These are phyloP conservation scores for Endomychus coccineus DNA, from an alignment of 2,888 invertebrate species.

Conservation along the genomic window DNA sequence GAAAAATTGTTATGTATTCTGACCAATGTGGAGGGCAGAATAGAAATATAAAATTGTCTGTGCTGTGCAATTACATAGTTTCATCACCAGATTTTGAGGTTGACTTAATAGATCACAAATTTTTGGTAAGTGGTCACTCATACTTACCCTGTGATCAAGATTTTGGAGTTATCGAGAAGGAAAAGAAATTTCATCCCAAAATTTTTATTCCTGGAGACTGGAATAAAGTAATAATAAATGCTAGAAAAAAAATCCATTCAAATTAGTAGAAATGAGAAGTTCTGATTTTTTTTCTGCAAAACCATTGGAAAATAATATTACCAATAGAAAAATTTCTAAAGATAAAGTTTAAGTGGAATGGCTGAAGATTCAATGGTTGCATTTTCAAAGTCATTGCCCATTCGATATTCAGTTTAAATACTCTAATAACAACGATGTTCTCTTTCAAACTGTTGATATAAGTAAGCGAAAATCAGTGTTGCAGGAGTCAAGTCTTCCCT, in stretches of 20 bases:
- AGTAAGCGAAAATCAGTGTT: slow-evolving; percentile 8
- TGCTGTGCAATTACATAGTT: slow-evolving; percentile 22
- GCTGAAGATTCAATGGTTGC: slow-evolving; percentile 20
- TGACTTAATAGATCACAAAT: slow-evolving; percentile 19
- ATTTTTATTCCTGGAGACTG: slow-evolving; percentile 13
- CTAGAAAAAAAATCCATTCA: slow-evolving; percentile 12
- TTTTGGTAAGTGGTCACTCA: slow-evolving; percentile 19
- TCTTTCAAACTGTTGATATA: slow-evolving; percentile 4
- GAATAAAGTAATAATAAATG: slow-evolving; percentile 9
- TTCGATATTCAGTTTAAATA: slow-evolving; percentile 5
- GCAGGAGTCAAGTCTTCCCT: slow-evolving; percentile 3
- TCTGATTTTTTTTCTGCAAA: slow-evolving; percentile 14
- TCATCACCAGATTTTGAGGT: slow-evolving; percentile 17
- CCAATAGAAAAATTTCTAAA: slow-evolving; percentile 18
- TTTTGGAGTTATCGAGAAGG: slow-evolving; percentile 10
- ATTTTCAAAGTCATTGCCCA: slow-evolving; percentile 12
- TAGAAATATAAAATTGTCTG: slow-evolving; percentile 23
- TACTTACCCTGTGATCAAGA: slow-evolving; percentile 15
- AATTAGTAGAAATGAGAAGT: slow-evolving; percentile 15
- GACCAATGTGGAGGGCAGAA: slow-evolving; percentile 22
- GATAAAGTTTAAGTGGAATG: slow-evolving; percentile 15
- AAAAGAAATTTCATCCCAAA: slow-evolving; percentile 4
- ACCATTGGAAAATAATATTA: slow-evolving; percentile 9
- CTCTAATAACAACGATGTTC: slow-evolving; percentile 4
- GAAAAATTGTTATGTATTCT: slow-evolving; percentile 19